Conservation (phyloP, 64 coral and sea anemone genomes). For the Pocillopora damicornis region DNA sequence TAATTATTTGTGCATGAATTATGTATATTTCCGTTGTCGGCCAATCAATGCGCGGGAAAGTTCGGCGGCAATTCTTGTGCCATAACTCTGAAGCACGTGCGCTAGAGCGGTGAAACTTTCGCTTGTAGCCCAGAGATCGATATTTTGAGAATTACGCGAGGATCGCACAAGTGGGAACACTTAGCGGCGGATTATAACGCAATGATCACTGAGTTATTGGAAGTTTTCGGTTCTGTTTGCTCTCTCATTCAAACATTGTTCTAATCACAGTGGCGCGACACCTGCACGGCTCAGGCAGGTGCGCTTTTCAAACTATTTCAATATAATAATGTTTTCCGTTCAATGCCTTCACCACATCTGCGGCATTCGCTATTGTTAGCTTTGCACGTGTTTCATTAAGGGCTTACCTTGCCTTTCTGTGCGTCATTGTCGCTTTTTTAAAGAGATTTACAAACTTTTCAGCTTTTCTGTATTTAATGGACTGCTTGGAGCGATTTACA, state of each 20-base stretch:
- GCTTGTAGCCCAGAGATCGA: conserved; percentile 2
- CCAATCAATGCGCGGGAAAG: conserved; percentile 76
- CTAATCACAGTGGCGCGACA: conserved; percentile 81
- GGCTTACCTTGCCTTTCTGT: conserved; percentile 89
- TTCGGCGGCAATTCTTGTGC: conserved; percentile 56
- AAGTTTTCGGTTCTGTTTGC: conserved; percentile 80
- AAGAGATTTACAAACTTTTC: conserved; percentile 99
- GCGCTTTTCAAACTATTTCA: conserved; percentile 78
- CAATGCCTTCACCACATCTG: conserved; percentile 91
- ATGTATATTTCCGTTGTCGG: conserved; percentile 68
- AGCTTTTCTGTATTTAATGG: conserved; percentile 99
- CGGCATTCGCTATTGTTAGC: conserved; percentile 79
- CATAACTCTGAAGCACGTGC: conserved; percentile 59
- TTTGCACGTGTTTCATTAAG: conserved; percentile 98
- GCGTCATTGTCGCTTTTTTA: conserved; percentile 95
- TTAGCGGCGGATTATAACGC: conserved; percentile 41
- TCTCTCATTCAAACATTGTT: conserved; percentile 91
- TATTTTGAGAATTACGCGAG: background rate
- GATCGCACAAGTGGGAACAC: conserved; percentile 25
- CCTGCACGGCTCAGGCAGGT: conserved; percentile 84
- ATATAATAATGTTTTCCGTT: conserved; percentile 96
- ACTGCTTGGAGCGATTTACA: conserved; percentile 86
- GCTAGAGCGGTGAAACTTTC: conserved; percentile 30
- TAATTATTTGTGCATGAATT: conserved; percentile 98
- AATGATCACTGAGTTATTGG: conserved; percentile 66